These are phyloP conservation scores for Pleuronectes platessa DNA, from an alignment of 2,113 vertebrate species.

Conservation along the genomic window DNA sequence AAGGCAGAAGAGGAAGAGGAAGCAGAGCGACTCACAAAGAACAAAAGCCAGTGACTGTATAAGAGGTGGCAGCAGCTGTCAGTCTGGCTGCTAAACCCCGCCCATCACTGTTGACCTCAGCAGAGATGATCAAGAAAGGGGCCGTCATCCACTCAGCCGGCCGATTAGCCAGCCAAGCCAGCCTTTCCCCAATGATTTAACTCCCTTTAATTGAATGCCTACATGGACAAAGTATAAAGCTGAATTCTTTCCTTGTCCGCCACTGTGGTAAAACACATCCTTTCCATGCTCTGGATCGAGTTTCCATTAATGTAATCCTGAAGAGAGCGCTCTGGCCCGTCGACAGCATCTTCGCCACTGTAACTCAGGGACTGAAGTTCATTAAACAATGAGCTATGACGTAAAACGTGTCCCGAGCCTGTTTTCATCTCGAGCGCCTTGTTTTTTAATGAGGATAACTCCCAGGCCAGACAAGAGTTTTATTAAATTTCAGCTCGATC, in stretches of 20 bases:
- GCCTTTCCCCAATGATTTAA: constrained; percentile 41
- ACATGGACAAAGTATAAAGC: constrained; percentile 40
- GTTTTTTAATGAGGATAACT: constrained; percentile 51
- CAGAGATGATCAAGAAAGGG: constrained; percentile 35
- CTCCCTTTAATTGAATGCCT: constrained; percentile 49
- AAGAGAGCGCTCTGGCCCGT: constrained; percentile 36
- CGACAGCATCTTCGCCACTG: constrained; percentile 27
- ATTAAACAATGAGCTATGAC: constrained; percentile 44
- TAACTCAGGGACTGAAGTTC: constrained; percentile 38
- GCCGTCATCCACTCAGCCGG: constrained; percentile 32
- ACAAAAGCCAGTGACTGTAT: constrained; percentile 7
- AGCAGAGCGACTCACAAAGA: background rate
- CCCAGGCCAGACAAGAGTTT: constrained; percentile 26
- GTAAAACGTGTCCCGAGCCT: constrained; percentile 32
- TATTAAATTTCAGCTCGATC: constrained; percentile 52
- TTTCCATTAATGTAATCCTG: constrained; percentile 42
- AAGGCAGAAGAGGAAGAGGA: background rate
- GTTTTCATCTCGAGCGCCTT: constrained; percentile 20
- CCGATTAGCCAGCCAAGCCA: constrained; percentile 31
- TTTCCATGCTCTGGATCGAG: constrained; percentile 31
- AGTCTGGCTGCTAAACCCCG: constrained; percentile 39
- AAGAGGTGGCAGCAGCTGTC: constrained; percentile 43
- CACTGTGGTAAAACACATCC: constrained; percentile 38
- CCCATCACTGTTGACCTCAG: constrained; percentile 49
- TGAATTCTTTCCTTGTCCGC: constrained; percentile 29